Percentiles rank a stretch among this genome's conserved stretches.
Conservation (phyloP, 2,888 invertebrate species). For the Agrochola macilenta region DNA sequence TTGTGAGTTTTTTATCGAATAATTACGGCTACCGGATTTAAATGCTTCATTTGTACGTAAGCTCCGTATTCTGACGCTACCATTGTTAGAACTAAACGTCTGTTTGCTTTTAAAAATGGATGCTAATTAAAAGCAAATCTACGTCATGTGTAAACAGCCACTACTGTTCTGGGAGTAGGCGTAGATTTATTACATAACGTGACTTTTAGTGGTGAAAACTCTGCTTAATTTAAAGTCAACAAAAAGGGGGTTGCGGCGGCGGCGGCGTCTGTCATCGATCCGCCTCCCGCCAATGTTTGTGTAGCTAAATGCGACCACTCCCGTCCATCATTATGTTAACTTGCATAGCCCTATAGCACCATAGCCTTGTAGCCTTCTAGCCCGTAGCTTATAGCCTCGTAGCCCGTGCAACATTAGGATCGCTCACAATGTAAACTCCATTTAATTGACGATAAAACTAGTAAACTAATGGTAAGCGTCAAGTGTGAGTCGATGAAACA, state of each 20-base stretch:
- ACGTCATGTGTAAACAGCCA: not conserved
- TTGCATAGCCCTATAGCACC: constrained; percentile 44
- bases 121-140: constrained; percentile 49
- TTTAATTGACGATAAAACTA: constrained; percentile 42
- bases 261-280: constrained; percentile 66
- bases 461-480: constrained; percentile 48
- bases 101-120: constrained; percentile 29
- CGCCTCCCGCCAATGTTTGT: constrained; percentile 60
- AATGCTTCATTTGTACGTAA: constrained; percentile 37
- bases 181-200: constrained; percentile 55
- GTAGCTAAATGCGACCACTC: constrained; percentile 65
- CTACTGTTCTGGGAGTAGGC: constrained; percentile 24
- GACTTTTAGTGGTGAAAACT: constrained; percentile 60
- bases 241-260: constrained; percentile 55
- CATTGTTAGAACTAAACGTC: constrained; percentile 13
- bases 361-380: constrained; percentile 7
- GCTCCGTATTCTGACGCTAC: not conserved
- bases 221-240: constrained; percentile 71
- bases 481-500: constrained; percentile 46
- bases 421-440: constrained; percentile 33
- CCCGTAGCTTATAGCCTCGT: not conserved
- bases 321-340: constrained; percentile 55
- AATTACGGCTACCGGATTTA: constrained; percentile 20
- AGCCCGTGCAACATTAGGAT: constrained; percentile 28
- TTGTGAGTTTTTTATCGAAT: constrained; percentile 18